Percentiles rank a stretch among this genome's conserved stretches.
phyloP scores from a whole-genome alignment of 2,888 invertebrate genomes.

The Cryptocephalus primarius region DNA sequence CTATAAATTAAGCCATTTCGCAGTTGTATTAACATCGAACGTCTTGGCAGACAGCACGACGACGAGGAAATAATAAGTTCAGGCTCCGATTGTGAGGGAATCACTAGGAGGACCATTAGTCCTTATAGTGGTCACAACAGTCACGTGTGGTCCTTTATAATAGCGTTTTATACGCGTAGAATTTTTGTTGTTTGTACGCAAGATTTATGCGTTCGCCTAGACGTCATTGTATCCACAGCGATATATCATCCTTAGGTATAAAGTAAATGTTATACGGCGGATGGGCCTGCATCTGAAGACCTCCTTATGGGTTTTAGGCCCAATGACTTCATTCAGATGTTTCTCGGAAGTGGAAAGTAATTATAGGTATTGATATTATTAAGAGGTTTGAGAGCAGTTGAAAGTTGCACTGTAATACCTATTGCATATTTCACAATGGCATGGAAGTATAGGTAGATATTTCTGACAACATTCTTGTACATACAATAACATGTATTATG shows the following conservation, averaged over 20 bases:
- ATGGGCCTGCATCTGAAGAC: too few relatives aligned
- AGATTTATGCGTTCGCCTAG: not conserved
- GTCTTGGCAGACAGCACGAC: not conserved
- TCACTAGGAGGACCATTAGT: not conserved
- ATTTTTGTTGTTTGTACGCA: not conserved
- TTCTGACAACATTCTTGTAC: too few relatives aligned
- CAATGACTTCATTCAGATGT: too few relatives aligned
- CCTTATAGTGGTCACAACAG: not conserved
- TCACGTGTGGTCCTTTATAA: not conserved
- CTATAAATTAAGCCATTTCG: not conserved
- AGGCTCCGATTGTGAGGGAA: not conserved
- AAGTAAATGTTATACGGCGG: not conserved
- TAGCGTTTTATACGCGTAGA: not conserved
- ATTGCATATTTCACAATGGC: too few relatives aligned
- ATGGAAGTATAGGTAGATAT: too few relatives aligned
- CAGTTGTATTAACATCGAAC: not conserved
- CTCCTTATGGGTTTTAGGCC: too few relatives aligned
- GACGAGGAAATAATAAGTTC: not conserved
- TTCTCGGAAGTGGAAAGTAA: too few relatives aligned
- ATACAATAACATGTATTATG: too few relatives aligned
- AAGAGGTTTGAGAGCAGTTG: too few relatives aligned
- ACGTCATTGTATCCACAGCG: not conserved
- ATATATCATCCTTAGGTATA: not conserved
- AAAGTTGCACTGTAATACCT: too few relatives aligned
- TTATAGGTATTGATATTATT: too few relatives aligned